phyloP scores from a whole-genome alignment of 2,797 vertebrate genomes.

The Chromobotia macracanthus region DNA sequence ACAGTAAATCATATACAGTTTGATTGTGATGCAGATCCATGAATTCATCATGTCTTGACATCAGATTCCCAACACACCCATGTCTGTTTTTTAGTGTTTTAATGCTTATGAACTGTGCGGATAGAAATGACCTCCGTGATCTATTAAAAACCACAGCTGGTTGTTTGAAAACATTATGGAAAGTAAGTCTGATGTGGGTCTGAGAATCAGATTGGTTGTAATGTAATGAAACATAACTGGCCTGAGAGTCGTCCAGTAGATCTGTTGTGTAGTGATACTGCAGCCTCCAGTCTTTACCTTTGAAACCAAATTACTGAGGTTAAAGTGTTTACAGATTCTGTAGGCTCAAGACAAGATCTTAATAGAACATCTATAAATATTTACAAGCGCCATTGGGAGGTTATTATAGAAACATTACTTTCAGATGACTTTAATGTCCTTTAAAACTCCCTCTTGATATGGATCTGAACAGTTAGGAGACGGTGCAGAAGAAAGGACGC shows the following conservation, averaged over 20 bases:
- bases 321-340: conserved; percentile 74
- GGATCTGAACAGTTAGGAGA: conserved; percentile 58
- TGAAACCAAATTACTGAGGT: conserved; percentile 73
- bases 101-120: not conserved
- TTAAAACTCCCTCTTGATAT: conserved; percentile 70
- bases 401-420: conserved; percentile 75
- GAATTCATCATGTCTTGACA: no score
- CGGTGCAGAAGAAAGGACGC: conserved; percentile 21
- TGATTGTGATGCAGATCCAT: conserved; percentile 1
- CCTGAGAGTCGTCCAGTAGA: not conserved
- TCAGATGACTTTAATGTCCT: conserved; percentile 67
- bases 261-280: conserved; percentile 43
- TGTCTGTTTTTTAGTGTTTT: conserved; percentile 20
- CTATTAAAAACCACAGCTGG: not conserved
- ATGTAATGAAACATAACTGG: no score
- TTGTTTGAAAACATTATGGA: not conserved
- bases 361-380: conserved; percentile 78
- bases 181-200: not conserved
- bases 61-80: no score
- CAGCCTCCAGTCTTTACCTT: conserved; percentile 63
- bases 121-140: not conserved
- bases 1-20: conserved; percentile 34
- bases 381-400: conserved; percentile 71
- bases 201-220: no score
- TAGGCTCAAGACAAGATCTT: conserved; percentile 64